phyloP scores from a whole-genome alignment of 1,140 invertebrate species.

The Pseudomyrmex gracilis region DNA sequence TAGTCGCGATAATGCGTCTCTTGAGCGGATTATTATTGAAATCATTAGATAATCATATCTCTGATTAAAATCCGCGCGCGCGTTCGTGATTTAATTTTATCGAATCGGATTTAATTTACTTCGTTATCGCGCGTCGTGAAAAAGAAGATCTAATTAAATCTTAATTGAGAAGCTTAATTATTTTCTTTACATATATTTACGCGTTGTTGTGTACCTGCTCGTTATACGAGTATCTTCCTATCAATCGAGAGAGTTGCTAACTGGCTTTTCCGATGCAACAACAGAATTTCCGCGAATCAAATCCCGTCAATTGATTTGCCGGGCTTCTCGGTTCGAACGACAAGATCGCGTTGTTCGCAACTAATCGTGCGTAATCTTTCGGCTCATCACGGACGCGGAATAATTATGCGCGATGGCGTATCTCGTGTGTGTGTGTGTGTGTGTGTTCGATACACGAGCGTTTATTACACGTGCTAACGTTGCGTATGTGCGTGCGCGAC shows the following conservation, averaged over 20 bases:
- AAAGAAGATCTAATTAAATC: no score
- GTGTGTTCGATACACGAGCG: not conserved
- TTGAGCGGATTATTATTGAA: no score
- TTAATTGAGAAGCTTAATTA: no score
- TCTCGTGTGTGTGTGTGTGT: not conserved
- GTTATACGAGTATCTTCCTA: no score
- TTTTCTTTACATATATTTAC: no score
- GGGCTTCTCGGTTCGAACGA: not conserved
- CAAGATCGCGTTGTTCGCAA: not conserved
- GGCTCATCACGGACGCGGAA: not conserved
- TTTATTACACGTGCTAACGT: no score
- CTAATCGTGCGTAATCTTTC: constrained; percentile 38
- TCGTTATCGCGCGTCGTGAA: no score
- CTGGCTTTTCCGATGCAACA: not conserved
- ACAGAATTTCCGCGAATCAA: not conserved
- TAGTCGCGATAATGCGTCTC: not conserved
- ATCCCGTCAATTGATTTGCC: constrained; percentile 1
- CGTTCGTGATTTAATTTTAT: no score
- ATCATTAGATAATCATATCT: no score
- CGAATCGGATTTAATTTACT: no score
- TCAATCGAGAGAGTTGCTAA: not conserved
- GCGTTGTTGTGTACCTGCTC: no score
- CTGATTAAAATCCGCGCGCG: no score
- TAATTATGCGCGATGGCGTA: constrained; percentile 24
- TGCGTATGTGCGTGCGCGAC: constrained; percentile 5